These are phyloP conservation scores for Apis mellifera DNA, from an alignment of 1,140 invertebrate species.

Conservation along the genomic window Amel_HAv3.1 CM009941.2:5350501-5351000, in stretches of 20 bases:
- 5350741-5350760: not conserved
- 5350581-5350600: not conserved
- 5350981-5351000: not conserved
- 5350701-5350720: not conserved
- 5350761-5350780: not conserved
- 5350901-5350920: not conserved
- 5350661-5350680: not conserved
- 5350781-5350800: not conserved
- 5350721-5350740: not conserved
- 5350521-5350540: too few species aligned
- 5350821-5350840: not conserved
- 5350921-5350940: not conserved
- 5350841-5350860: not conserved
- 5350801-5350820: slow-evolving; percentile 33
- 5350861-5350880: not conserved
- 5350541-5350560: not conserved
- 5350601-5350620: not conserved
- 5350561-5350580: too few species aligned
- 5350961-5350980: too few species aligned
- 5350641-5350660: not conserved
- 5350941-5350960: not conserved
- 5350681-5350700: not conserved
- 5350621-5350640: not conserved
- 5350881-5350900: not conserved
- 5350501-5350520: too few species aligned